Conservation (phyloP, 2,888 invertebrate genomes). For the Eristalinus sepulchralis region DNA sequence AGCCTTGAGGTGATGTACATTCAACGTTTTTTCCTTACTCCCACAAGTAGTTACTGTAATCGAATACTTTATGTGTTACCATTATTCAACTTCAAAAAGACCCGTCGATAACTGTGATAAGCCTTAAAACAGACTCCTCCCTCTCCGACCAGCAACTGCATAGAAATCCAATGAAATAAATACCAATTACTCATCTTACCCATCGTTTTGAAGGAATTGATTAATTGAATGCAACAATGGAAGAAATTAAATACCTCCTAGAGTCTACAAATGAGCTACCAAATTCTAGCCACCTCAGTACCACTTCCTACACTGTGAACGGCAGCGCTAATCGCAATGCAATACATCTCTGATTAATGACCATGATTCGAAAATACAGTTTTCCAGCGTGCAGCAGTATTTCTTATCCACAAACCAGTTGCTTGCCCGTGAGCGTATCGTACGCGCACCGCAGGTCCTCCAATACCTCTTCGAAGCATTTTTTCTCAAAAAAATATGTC, state of each 20-base stretch:
- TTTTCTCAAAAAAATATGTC: constrained; percentile 50
- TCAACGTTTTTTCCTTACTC: too few relatives aligned
- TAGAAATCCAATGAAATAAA: neutral
- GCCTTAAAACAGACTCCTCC: neutral
- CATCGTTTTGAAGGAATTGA: constrained; percentile 4
- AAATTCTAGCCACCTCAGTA: neutral
- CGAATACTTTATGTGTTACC: too few relatives aligned
- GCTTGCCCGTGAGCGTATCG: constrained; percentile 5
- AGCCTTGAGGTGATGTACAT: too few relatives aligned
- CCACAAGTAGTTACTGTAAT: too few relatives aligned
- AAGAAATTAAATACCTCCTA: neutral
- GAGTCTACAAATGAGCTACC: constrained; percentile 29
- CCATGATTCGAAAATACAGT: constrained; percentile 22
- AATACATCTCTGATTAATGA: constrained; percentile 35
- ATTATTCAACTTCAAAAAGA: neutral
- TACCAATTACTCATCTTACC: constrained; percentile 1
- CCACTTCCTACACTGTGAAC: neutral
- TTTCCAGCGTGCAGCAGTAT: constrained; percentile 8
- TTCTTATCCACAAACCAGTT: constrained; percentile 27
- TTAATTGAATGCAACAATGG: constrained; percentile 25
- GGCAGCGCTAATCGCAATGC: neutral
- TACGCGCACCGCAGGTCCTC: constrained; percentile 20
- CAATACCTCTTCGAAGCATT: constrained; percentile 18
- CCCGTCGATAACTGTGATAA: neutral
- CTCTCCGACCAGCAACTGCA: neutral